Base-by-base conservation (phyloP, 2,113 vertebrate species). In the Microtus richardsoni region DNA sequence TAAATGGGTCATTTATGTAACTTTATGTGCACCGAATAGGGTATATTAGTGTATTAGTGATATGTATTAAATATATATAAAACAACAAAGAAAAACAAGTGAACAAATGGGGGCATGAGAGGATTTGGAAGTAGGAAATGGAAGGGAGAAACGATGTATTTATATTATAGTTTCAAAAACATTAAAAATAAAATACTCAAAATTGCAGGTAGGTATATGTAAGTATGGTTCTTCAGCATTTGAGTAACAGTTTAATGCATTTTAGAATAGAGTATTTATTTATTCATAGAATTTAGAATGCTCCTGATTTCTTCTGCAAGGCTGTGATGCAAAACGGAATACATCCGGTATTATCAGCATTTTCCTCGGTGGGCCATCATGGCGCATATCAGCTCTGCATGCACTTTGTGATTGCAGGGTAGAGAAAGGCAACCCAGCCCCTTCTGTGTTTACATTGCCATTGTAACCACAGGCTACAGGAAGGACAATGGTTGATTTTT, bases 241-340 rank as follows among this genome's bases (percentile, higher is more conserved):
- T 93, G 77, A n/a, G 33, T 83, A 74, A 88, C 87, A 74, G 86
- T 96, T 95, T 88, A 68, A 91, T 88, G 33, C 83, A 71, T 94
- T 96, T n/a, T 41, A 84, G 73, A 75, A 83, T 91, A 70, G 74
- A 96, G 5, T 88, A 66, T 82, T 95, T 96, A 82, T 85, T 94
- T 96, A 49, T 83, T 83, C 54, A 83, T 83, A 96, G 7, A 87
- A 87, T 87, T 93, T 96, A n/a, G 17, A 73, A 89, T 96, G 74
- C 17, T 2, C 92, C 79, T 85, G 4, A 85, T 91, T 96, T 36
- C 44, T 95, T 95, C 82, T 86, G 73, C 4, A 74, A 88, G 93
- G 66, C 62, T 80, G 24, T 87, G 22, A 17, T 30, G 44, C 70
- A 39, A 89, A 74, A 92, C 91, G 30, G 75, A 92, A 71, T 78